Evolutionary conservation across 2,113 vertebrate species (phyloP).

Genomic region (Myotis davidii): DNA sequence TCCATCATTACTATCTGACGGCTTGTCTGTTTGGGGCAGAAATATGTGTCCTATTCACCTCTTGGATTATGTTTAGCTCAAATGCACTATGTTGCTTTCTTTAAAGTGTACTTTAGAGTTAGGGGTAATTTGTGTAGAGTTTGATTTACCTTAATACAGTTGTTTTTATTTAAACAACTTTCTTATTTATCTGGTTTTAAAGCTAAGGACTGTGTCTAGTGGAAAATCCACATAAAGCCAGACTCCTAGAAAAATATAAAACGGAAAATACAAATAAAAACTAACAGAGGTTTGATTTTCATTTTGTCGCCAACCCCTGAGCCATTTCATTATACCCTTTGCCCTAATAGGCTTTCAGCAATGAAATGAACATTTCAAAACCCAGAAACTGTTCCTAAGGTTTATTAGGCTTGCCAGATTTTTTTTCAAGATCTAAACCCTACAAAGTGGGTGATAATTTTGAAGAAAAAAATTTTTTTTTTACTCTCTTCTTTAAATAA

Average conservation of each 20-base stretch:
- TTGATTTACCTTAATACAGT: neutral
- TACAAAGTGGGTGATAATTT: neutral
- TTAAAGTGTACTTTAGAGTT: neutral
- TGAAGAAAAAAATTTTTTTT: neutral
- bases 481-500: neutral
- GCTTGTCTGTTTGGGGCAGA: neutral
- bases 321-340: neutral
- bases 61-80: neutral
- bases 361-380: conserved; percentile 53
- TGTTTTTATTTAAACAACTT: neutral
- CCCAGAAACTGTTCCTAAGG: neutral
- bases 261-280: neutral
- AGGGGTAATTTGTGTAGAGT: neutral
- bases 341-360: neutral
- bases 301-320: neutral
- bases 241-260: neutral
- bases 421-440: neutral
- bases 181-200: neutral
- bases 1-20: neutral
- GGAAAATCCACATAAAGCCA: neutral
- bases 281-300: neutral
- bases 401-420: neutral
- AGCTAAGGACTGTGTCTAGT: neutral
- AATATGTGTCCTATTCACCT: neutral
- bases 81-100: neutral